Conservation (phyloP, 2,113 vertebrate species). For the Cyanoliseus patagonus region DNA sequence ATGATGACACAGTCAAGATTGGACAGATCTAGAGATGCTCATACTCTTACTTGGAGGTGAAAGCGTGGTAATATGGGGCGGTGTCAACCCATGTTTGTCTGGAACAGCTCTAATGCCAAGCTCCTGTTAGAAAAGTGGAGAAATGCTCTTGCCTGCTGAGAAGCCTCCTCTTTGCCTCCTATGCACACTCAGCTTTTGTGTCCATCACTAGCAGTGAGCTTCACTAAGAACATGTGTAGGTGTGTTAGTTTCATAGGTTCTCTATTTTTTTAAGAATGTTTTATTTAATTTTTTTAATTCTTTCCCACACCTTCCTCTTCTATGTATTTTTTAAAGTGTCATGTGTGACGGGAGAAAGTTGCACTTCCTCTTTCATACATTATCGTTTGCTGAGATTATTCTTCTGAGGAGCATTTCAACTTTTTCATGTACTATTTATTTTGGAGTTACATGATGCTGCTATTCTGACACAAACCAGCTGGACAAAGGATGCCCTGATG, state of each 20-base stretch:
- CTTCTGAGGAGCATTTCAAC: not conserved
- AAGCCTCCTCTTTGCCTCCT: not conserved
- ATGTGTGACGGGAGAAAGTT: slow-evolving; percentile 20
- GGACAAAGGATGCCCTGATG: not conserved
- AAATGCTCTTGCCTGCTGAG: not conserved
- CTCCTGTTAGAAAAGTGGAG: not conserved
- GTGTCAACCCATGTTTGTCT: not conserved
- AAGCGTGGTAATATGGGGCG: not conserved
- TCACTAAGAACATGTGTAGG: not conserved
- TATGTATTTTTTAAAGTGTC: not conserved
- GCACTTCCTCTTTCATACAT: not conserved
- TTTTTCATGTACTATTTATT: not conserved
- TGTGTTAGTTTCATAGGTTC: not conserved
- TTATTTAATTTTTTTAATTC: not conserved
- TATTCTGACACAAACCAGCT: too few relatives aligned
- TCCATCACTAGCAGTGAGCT: not conserved
- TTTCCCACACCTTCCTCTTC: not conserved
- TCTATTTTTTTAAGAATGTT: not conserved
- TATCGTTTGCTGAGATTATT: not conserved
- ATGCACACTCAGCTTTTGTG: not conserved
- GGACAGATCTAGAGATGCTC: not conserved
- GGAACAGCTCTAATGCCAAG: not conserved
- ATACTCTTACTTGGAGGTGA: not conserved
- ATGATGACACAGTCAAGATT: not conserved
- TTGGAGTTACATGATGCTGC: too few relatives aligned